A percentile compares a stretch with the other conserved stretches of the same genome.
These are phyloP conservation scores for Pristis pectinata DNA, from an alignment of 2,797 vertebrate species.

Conservation along the genomic window DNA sequence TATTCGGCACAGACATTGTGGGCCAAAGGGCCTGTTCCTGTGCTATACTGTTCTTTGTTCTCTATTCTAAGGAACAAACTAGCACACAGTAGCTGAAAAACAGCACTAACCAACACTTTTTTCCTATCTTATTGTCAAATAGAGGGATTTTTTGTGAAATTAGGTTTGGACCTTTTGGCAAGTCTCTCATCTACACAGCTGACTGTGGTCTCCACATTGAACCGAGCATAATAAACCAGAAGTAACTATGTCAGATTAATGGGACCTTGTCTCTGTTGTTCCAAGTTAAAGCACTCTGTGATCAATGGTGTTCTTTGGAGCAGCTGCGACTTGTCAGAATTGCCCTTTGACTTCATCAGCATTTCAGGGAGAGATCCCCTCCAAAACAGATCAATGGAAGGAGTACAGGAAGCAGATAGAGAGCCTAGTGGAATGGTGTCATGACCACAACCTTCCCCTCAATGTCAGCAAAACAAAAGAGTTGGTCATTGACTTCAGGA, in stretches of 20 bases:
- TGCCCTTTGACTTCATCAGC: background rate
- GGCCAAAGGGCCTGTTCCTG: too few species aligned
- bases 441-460: too few species aligned
- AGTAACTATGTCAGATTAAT: background rate
- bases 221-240: background rate
- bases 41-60: too few species aligned
- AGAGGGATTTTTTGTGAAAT: background rate
- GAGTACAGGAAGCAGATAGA: too few species aligned
- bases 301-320: background rate
- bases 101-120: background rate
- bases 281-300: background rate
- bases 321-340: background rate
- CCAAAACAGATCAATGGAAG: too few species aligned
- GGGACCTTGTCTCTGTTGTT: background rate
- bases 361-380: background rate
- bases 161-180: background rate
- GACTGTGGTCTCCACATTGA: background rate
- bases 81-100: slow-evolving; percentile 11
- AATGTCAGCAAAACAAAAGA: too few species aligned
- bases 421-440: too few species aligned
- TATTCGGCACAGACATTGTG: too few species aligned
- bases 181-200: background rate
- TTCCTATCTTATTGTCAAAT: background rate
- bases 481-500: too few species aligned
- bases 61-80: background rate